Evolutionary conservation across 2,888 invertebrate species (phyloP).

Genomic region (Myopa testacea): DNA sequence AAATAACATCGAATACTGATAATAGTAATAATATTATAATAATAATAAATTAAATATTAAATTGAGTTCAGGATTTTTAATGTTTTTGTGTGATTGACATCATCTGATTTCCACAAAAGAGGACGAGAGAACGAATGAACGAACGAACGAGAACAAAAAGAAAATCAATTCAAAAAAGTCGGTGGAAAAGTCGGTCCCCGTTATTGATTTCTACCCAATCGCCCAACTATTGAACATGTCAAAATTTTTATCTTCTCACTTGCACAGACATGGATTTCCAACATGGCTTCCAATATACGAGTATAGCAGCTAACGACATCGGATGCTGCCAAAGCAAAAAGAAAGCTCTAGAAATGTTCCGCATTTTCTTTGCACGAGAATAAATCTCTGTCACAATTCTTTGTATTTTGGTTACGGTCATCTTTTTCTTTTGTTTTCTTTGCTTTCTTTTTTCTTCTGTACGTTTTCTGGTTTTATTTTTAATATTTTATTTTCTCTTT

Average conservation of each 20-base stretch:
- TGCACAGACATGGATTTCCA: conserved; percentile 26
- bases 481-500: background rate
- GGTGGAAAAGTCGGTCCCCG: background rate
- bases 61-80: no score
- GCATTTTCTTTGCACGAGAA: conserved; percentile 5
- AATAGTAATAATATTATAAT: no score
- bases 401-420: conserved; percentile 38
- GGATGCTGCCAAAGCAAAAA: conserved; percentile 17
- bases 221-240: background rate
- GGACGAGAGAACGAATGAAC: background rate
- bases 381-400: conserved; percentile 44
- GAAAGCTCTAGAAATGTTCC: background rate
- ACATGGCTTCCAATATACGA: conserved; percentile 29
- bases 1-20: no score
- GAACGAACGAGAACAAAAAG: background rate
- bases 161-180: background rate
- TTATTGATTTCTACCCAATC: background rate
- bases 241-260: conserved; percentile 32
- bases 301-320: conserved; percentile 10
- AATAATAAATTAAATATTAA: no score
- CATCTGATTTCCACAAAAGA: no score
- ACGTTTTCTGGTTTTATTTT: conserved; percentile 18
- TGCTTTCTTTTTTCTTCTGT: conserved; percentile 1
- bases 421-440: conserved; percentile 28
- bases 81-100: no score